Evolutionary conservation across 2,888 invertebrate species (phyloP), one percentile per base, ranked within the genome.

Genomic region (Philhelius pedissequus): DNA sequence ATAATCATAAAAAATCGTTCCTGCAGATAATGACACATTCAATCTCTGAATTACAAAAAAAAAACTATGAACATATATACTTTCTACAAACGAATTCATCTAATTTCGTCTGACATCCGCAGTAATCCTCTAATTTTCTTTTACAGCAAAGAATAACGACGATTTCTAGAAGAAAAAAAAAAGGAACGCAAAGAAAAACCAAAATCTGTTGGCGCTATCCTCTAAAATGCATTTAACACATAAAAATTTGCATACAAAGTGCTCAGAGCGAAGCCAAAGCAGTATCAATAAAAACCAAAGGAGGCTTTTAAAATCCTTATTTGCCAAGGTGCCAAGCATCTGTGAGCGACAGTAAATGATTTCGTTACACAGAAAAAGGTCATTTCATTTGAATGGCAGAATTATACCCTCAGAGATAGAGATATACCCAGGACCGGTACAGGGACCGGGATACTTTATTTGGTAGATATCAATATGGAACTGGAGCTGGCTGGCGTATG

Each of bases 231-330:
- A 90, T 90, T 90, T 89, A 90, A 89, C 89, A 89, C 90, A 90
- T 89, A 89, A 89, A 90, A 90, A 90, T 90, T 90, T 90, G 88
- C 89, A 90, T 90, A 90, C 88, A 90, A 90, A 89, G 88, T 90
- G 88, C 83, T 74, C 32, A 79, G 43, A 38, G 70, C 11, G 79
- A 79, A 83, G 74, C 70, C 74, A 70, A 70, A 43, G 74, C 69
- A 84, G 79, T 70, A 75, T 70, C 79, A 75, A 84, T 84, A 84
- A 79, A 84, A 84, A 79, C 74, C 83, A 79, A 75, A 66, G 69
- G 73, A 79, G 83, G 83, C 79, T 70, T 84, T 84, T 79, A 64
- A 70, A 79, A 79, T 83, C 79, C 79, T 74, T 83, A 83, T 70
- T 83, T 83, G 83, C 79, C 56, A 70, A 84, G 79, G 83, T 84